These are phyloP conservation scores for Harpagoxenus sublaevis DNA, from an alignment of 2,888 invertebrate species.

Conservation along the genomic window DNA sequence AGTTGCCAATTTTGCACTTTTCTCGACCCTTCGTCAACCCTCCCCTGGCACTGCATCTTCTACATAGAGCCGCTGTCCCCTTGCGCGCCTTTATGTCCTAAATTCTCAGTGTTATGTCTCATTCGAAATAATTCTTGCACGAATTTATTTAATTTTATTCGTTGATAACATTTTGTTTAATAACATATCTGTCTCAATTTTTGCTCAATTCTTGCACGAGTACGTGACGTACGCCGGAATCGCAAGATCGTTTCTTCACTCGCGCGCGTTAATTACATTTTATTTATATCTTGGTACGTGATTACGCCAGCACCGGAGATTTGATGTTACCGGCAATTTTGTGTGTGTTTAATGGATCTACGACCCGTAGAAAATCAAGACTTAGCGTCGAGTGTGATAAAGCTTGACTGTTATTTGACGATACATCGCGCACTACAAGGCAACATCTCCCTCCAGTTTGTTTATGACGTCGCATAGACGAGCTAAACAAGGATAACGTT, in stretches of 20 bases:
- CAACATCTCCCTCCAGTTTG: constrained; percentile 56
- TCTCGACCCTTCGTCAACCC: constrained; percentile 70
- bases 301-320: constrained; percentile 1
- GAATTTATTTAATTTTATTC: not conserved
- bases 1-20: constrained; percentile 85
- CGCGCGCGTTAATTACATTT: not conserved
- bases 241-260: not conserved
- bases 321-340: constrained; percentile 6
- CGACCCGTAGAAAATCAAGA: constrained; percentile 46
- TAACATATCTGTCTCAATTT: not conserved
- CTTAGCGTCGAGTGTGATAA: constrained; percentile 52
- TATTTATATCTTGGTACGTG: not conserved
- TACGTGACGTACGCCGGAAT: not conserved
- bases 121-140: constrained; percentile 10
- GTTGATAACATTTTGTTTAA: not conserved
- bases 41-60: constrained; percentile 44
- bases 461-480: constrained; percentile 53
- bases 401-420: constrained; percentile 50
- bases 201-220: not conserved
- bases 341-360: constrained; percentile 40
- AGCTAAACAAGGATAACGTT: constrained; percentile 55
- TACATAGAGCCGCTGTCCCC: constrained; percentile 28
- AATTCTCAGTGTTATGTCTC: not conserved
- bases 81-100: constrained; percentile 29
- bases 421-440: constrained; percentile 39